Conservation (phyloP, 2,113 vertebrate genomes). For the Otis tarda region DNA sequence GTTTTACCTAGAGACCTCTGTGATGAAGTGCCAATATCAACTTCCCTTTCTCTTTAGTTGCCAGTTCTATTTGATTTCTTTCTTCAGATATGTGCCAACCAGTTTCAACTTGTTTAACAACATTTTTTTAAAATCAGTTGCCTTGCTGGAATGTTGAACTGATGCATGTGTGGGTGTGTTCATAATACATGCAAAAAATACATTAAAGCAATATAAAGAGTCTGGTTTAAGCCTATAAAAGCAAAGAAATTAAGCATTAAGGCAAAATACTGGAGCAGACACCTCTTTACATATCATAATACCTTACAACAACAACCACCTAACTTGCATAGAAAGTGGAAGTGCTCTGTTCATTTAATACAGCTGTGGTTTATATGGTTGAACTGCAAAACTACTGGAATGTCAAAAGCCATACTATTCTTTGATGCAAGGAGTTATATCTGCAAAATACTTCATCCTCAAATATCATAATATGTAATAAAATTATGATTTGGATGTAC, state of each 20-base stretch:
- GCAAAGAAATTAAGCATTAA: background rate
- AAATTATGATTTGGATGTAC: background rate
- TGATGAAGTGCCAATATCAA: conserved; percentile 60
- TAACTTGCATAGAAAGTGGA: conserved; percentile 5
- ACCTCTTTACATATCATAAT: background rate
- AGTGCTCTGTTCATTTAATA: background rate
- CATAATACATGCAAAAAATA: conserved; percentile 34
- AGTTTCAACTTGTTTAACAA: conserved; percentile 62
- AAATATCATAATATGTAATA: background rate
- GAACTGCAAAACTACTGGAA: background rate
- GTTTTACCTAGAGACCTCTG: conserved; percentile 62
- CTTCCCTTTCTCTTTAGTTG: conserved; percentile 62
- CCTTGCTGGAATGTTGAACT: conserved; percentile 53
- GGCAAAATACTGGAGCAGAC: background rate
- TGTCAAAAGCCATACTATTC: background rate
- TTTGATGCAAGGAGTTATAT: background rate
- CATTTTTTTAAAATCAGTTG: conserved; percentile 52
- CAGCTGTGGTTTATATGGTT: background rate
- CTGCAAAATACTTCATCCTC: background rate
- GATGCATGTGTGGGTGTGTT: conserved; percentile 24
- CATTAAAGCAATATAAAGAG: conserved; percentile 17
- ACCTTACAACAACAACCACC: background rate
- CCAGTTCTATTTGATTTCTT: conserved; percentile 55
- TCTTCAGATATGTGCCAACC: conserved; percentile 55
- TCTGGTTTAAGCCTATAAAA: conserved; percentile 15